Base-by-base conservation (phyloP, 2,888 invertebrate genomes). In the Drosophila trichaetosa region DNA sequence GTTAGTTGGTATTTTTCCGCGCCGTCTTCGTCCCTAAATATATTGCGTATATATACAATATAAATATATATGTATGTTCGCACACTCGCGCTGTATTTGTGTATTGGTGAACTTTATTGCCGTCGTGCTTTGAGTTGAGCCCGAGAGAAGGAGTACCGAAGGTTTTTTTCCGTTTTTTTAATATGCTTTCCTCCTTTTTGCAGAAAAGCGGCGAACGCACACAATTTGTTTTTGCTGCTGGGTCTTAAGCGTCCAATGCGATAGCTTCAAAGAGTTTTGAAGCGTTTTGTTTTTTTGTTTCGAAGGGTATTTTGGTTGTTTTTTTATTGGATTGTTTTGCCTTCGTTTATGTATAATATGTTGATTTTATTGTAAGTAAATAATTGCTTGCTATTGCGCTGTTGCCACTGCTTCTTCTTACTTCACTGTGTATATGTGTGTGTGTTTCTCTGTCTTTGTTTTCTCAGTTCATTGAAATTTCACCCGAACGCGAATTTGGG, bases 381-480 rank as follows among this genome's bases (percentile, higher is more conserved):
- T 88, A 87, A 87, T 87, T 84, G 87, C 80, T 87, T 80, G 87
- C 82, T 88, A 87, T 88, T 87, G 87, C 87, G 89, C 87, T 87
- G 89, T 87, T 85, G 84, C 83, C 80, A 79, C 74, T 84, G 80
- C 85, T 86, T 81, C 86, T 82, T 86, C 77, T 82, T 82, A 49
- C 83, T 77, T 68, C 42, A 57, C 70, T 81, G 78, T 70, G 56
- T 69, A 64, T 73, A 66, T 81, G 72, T 80, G 64, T 82, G 67
- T 85, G 73, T 80, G 64, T 82, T 68, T 85, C 74, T 76, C 80
- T 88, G 85, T 82, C 90, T 91, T 89, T 90, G 89, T 90, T 90
- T 90, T 89, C 87, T 90, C 91, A 91, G 91, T 89, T 90, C 91
- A 91, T 90, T 91, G 90, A 90, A 91, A 91, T 91, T 91, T 90